Conservation (phyloP, 2,113 vertebrate species). For the Cardinalis cardinalis region DNA sequence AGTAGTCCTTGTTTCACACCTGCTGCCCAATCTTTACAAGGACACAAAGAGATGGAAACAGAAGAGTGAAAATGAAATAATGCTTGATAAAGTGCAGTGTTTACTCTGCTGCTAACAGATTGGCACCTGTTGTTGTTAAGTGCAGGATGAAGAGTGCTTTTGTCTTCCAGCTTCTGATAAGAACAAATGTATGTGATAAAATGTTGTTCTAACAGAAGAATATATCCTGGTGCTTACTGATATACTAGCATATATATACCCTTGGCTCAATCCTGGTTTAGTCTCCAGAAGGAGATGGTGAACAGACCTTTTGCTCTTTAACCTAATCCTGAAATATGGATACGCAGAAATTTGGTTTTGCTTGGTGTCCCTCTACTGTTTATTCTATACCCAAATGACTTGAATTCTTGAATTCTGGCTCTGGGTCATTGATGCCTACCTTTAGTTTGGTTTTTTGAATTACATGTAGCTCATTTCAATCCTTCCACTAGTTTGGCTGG, state of each 20-base stretch:
- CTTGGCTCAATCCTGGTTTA: not conserved
- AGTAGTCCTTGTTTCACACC: not conserved
- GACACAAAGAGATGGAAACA: not conserved
- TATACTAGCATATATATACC: not conserved
- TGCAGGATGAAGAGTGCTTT: not conserved
- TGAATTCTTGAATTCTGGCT: not conserved
- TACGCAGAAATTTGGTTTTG: not conserved
- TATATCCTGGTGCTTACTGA: not conserved
- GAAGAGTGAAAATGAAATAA: not conserved
- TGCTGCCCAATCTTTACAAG: not conserved
- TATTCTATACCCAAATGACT: not conserved
- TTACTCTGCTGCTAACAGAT: not conserved
- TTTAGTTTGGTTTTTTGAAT: not conserved
- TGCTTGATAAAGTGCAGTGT: not conserved
- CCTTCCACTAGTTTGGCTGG: not conserved
- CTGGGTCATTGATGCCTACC: not conserved
- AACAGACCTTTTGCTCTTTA: not conserved
- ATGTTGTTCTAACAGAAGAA: not conserved
- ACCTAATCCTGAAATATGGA: not conserved
- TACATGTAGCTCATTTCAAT: not conserved
- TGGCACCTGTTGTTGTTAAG: not conserved
- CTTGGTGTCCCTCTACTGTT: not conserved
- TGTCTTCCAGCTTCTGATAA: not conserved
- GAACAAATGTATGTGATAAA: not conserved
- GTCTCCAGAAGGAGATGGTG: not conserved